Evolutionary conservation across 37 sponge, comb jelly and placozoan genomes (phyloP), one percentile per base, ranked within the genome.

Genomic region (Chondrosia reniformis): DNA sequence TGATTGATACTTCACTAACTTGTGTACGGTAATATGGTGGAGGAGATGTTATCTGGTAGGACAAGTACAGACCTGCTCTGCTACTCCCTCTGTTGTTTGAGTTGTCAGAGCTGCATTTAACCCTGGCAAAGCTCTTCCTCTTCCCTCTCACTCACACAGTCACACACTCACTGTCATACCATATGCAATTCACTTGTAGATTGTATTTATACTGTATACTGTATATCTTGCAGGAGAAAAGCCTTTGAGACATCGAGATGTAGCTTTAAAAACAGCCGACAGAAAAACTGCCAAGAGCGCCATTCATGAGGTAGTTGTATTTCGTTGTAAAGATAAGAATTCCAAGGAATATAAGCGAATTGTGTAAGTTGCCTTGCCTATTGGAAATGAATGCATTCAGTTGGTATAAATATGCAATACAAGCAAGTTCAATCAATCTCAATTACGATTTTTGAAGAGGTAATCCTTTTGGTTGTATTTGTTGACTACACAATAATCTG

Each of bases 231-330:
- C 9, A 59, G 61, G 61, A 13, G 61, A 59, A 30, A 33, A 58
- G 37, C 74, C 84, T 1, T 30, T 91, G 45, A 52, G 78, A 38
- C 84, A 86, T 33, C 73, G 67, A 27, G 80, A 86, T 57, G 63
- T 91, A 19, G 82, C 81, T 4, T 4, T 86, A 7, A 91, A 91
- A 80, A 75, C 40, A 15, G 74, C 49, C 5, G 31, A 42, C 7
- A 36, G 78, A 17, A 28, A 42, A 2, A 63, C 79, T 10, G 87
- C 84, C 38, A 80, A 56, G 31, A 57, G 44, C 5, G 84, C 46
- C 30, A 54, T 91, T 9, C 63, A 63, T 22, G 91, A 91, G 38
- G 56, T 86, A 39, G 76, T 77, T 0, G 67, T 91, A 15, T 76
- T 46, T 25, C 34, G 82, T 2, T 57, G 65, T 9, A 76, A 77